Evolutionary conservation across 1,140 invertebrate species (phyloP).

Genomic region (Teleopsis dalmanni): DNA sequence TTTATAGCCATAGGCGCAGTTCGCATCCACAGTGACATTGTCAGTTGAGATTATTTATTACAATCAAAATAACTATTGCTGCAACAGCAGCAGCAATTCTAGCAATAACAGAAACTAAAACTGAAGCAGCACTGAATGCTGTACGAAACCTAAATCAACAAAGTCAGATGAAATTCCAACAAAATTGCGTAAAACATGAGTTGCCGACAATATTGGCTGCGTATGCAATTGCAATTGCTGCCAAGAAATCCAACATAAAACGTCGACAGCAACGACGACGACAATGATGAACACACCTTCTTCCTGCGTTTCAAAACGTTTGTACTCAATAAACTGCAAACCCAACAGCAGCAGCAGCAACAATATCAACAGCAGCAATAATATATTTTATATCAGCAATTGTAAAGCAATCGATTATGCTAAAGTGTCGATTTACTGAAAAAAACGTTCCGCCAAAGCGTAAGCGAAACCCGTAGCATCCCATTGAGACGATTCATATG

Average conservation of each 20-base stretch:
- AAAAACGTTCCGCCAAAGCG: no score
- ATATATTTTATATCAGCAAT: conserved; percentile 1
- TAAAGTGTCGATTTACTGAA: conserved; percentile 16
- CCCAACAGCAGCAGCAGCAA: conserved; percentile 14
- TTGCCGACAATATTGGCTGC: conserved; percentile 7
- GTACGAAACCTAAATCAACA: no score
- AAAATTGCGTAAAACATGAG: conserved; percentile 6
- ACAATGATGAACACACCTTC: background rate
- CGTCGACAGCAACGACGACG: background rate
- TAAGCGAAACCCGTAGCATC: no score
- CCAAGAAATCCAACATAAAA: conserved; percentile 6
- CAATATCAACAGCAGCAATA: background rate
- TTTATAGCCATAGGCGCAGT: no score
- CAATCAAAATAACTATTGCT: no score
- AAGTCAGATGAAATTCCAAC: conserved; percentile 5
- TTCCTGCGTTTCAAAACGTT: background rate
- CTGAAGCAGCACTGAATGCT: background rate
- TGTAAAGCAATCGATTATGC: conserved; percentile 10
- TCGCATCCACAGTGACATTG: conserved; percentile 1
- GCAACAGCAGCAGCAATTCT: background rate
- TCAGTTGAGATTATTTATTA: conserved; percentile 9
- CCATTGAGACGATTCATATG: background rate
- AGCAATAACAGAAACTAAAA: conserved; percentile 1
- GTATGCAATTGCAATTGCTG: conserved; percentile 8
- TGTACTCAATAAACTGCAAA: conserved; percentile 3